Evolutionary conservation across 2,797 vertebrate species (phyloP), one percentile per base, ranked within the genome.

Genomic region (Takifugu ocellatus): DNA sequence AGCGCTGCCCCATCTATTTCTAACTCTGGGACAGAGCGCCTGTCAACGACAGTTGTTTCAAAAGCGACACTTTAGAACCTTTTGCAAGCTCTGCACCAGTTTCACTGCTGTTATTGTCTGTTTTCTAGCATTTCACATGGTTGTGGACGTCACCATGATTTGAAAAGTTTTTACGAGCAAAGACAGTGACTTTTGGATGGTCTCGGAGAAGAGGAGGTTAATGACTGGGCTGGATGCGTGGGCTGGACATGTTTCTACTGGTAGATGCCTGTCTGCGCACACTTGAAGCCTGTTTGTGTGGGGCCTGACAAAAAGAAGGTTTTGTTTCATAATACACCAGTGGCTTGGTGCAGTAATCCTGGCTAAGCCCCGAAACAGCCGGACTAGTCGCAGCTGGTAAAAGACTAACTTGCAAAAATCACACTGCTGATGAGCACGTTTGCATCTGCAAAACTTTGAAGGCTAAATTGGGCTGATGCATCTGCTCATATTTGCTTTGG

Each of bases 171-270:
- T 56, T 68, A 11, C 42, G 26, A 63, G 5, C 48, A 85, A 73
- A 71, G 49, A 75, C 31, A 70, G 73, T 80, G 62, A 76, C 86
- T 82, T 70, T 65, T 26, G 44, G 9, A 44, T 46, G 42, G 25
- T n/a, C 43, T 62, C 5, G 69, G 52, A 27, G 49, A 54, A 45
- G 56, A 53, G 62, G 59, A 49, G 45, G 66, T 66, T 82, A 81
- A 86, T 86, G 56, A 86, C 33, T 55, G 72, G 70, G 56, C 74
- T 72, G 49, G 56, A 79, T 65, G 72, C 68, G 77, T 66, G 16
- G 64, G 14, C 62, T 74, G 63, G 81, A 78, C 86, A 85, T 79
- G 84, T 88, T 82, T 71, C 57, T 72, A 83, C 87, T 62, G 56
- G 89, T 70, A 67, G 61, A 72, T 82, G 72, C 77, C 56, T 89